phyloP scores from a whole-genome alignment of 92 coral and sea anemone species.

The Epizoanthus scotinus region DNA sequence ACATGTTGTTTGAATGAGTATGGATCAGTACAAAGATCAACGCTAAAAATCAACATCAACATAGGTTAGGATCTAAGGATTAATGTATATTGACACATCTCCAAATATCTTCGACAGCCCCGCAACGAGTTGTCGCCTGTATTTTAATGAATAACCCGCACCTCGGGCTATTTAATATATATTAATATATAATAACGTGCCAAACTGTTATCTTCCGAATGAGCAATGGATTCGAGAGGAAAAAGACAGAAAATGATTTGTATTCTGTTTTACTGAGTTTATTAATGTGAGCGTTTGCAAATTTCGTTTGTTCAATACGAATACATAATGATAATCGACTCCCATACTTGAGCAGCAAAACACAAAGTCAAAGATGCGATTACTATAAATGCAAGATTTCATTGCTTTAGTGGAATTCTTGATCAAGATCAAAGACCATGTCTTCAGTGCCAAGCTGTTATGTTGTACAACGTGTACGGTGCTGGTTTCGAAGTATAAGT shows the following conservation, averaged over 20 bases:
- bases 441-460: not conserved
- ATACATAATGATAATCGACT: not conserved
- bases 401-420: not conserved
- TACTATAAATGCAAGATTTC: not conserved
- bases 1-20: not conserved
- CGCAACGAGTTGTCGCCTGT: constrained; percentile 15
- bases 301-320: not conserved
- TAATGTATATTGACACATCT: constrained; percentile 1
- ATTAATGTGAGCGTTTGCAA: not conserved
- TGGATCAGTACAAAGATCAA: not conserved
- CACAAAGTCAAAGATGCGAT: constrained; percentile 7
- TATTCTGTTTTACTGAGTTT: not conserved
- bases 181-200: not conserved
- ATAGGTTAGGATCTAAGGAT: not conserved
- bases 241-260: not conserved
- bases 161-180: constrained; percentile 27
- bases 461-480: not conserved
- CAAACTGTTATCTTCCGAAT: constrained; percentile 21
- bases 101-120: constrained; percentile 5
- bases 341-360: not conserved
- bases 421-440: no score
- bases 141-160: constrained; percentile 2
- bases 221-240: constrained; percentile 1
- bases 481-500: not conserved
- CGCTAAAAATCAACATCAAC: not conserved